Evolutionary conservation across 2,888 invertebrate genomes (phyloP).

Genomic region (Thecophora atra): DNA sequence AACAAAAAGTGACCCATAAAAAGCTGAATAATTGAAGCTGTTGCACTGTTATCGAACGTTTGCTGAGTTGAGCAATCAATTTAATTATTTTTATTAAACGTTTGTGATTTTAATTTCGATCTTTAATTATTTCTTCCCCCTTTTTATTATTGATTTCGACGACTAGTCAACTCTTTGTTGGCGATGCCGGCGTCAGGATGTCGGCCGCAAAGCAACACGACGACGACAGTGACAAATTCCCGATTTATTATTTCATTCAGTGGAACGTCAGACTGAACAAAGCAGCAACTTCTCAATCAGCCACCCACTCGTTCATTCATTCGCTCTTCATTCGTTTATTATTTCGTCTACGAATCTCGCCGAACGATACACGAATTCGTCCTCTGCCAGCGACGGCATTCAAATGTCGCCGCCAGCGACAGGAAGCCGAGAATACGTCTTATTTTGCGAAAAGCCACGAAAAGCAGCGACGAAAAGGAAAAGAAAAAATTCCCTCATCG

Average conservation of each 20-base stretch:
- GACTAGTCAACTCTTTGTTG: neutral
- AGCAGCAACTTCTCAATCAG: neutral
- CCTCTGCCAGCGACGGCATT: constrained; percentile 30
- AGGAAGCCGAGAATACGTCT: constrained; percentile 14
- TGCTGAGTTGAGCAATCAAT: no score
- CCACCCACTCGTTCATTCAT: constrained; percentile 13
- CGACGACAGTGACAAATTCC: constrained; percentile 36
- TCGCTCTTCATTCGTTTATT: constrained; percentile 11
- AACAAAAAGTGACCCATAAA: neutral
- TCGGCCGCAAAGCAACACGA: constrained; percentile 28
- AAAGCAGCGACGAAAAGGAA: neutral
- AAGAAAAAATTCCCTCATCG: constrained; percentile 18
- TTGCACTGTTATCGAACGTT: no score
- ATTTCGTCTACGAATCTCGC: constrained; percentile 15
- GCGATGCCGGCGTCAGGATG: constrained; percentile 29
- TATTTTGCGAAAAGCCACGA: neutral
- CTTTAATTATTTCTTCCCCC: neutral
- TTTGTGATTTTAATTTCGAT: no score
- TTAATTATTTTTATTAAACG: no score
- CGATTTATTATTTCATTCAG: constrained; percentile 32
- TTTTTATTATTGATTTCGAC: neutral
- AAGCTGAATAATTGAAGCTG: no score
- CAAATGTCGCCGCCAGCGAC: constrained; percentile 23
- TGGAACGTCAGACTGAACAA: constrained; percentile 28
- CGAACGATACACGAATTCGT: constrained; percentile 8